These are phyloP conservation scores for Cebuella pygmaea DNA, from an alignment of 2,797 vertebrate genomes.

Conservation along the genomic window DNA sequence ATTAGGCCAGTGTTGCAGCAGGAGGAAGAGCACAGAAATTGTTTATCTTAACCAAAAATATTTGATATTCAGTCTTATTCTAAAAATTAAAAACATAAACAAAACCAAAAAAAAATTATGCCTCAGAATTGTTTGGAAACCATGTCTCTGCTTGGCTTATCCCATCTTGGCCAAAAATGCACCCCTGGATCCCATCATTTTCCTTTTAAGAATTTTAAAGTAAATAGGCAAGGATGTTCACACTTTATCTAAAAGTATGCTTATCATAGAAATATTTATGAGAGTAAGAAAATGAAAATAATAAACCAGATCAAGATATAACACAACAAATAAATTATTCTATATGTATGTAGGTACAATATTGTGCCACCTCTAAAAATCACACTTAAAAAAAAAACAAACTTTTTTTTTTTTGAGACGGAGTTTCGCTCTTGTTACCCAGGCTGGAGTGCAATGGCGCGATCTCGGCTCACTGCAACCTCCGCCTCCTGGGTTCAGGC, in stretches of 20 bases:
- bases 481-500: no score
- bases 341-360: background rate
- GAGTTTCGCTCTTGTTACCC: no score
- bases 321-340: background rate
- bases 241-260: background rate
- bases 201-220: background rate
- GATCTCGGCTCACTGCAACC: no score
- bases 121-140: background rate
- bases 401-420: no score
- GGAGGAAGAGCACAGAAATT: background rate
- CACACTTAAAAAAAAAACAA: background rate
- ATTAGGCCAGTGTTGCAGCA: background rate
- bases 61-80: slow-evolving; percentile 26
- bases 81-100: slow-evolving; percentile 16
- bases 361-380: background rate
- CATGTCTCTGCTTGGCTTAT: background rate
- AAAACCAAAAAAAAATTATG: background rate
- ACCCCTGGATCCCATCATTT: background rate
- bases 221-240: background rate
- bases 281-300: background rate
- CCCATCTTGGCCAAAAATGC: background rate
- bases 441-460: no score
- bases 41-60: slow-evolving; percentile 11
- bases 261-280: background rate
- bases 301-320: background rate